Base-by-base conservation (phyloP, 2,797 vertebrate species). In the Enteromius unitaeniatus region DNA sequence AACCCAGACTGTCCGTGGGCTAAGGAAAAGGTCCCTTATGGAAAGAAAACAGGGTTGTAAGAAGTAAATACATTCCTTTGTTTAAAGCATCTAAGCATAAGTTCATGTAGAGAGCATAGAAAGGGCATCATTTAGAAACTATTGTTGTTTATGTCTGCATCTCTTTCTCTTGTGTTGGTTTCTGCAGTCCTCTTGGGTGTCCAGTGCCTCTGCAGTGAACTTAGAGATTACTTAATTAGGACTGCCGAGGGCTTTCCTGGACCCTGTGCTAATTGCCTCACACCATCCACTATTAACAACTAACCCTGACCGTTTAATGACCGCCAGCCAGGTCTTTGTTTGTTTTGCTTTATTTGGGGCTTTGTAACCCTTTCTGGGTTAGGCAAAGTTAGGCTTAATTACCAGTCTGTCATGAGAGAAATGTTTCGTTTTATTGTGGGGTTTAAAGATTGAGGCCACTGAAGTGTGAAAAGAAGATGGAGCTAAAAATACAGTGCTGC, bases 211-310 rank as follows among this genome's bases (percentile, higher is more conserved):
- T 74, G 31, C 72, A 81, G 79, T 72, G 60, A 84, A 83, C 68
- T 62, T 19, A 75, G 65, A 42, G 17, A 69, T 81, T 19, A 79
- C 76, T 84, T 86, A 84, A 86, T 88, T 87, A 85, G 77, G 5
- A 78, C 15, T 49, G 28, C 70, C 28, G 14, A 21, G 79, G 79
- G 77, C 28, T 75, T 83, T 84, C 9, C 70, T 70, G 26, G 62
- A 77, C 49, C 21, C 17, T 60, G 70, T 42, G 76, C 82, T 86
- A 79, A 88, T 86, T 86, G 65, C 72, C 55, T 67, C 23, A 72
- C 77, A 78, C 82, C 72, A 70, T 65, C 80, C 82, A 69, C 69
- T 86, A 86, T 69, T 64, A 58, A 49, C 65, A 60, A 47, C 75
- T 84, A 82, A 68, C 87, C 55, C 68, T 81, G 84, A 70, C 82